These are phyloP conservation scores for Heliconius hortense DNA, from an alignment of 2,888 invertebrate species.

Conservation along the genomic window DNA sequence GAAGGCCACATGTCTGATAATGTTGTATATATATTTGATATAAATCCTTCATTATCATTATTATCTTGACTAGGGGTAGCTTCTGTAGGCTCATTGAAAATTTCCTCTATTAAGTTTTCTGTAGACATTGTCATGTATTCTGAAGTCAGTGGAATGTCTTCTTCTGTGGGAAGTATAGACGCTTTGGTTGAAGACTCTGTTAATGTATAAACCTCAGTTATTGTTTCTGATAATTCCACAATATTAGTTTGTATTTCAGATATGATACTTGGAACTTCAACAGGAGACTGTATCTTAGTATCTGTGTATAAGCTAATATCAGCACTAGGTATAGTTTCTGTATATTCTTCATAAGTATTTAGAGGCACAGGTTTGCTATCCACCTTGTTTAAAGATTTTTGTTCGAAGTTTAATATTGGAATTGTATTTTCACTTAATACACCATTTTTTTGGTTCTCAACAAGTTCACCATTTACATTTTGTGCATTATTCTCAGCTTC, in stretches of 20 bases:
- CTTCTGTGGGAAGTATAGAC: constrained; percentile 39
- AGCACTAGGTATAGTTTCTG: constrained; percentile 9
- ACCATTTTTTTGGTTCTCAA: constrained; percentile 16
- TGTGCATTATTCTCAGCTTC: constrained; percentile 27
- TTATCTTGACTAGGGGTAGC: constrained; percentile 41
- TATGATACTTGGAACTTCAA: constrained; percentile 1
- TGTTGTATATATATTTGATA: constrained; percentile 64
- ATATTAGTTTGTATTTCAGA: constrained; percentile 1
- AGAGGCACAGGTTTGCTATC: not conserved
- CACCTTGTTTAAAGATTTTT: constrained; percentile 10
- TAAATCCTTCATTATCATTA: constrained; percentile 49
- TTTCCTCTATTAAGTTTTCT: constrained; percentile 41
- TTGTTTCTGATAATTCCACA: constrained; percentile 33
- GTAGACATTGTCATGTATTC: constrained; percentile 28
- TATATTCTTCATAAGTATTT: not conserved
- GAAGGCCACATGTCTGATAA: constrained; percentile 67
- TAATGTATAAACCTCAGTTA: constrained; percentile 18
- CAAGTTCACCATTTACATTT: constrained; percentile 29
- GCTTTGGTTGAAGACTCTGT: constrained; percentile 43
- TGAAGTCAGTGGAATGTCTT: constrained; percentile 19
- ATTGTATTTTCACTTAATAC: constrained; percentile 11
- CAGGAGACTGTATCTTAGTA: not conserved
- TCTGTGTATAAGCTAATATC: not conserved
- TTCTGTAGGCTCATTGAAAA: constrained; percentile 43
- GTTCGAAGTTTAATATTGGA: not conserved